Percentiles rank a stretch among this genome's conserved stretches.
Conservation (phyloP, 2,113 vertebrate genomes). For the Chrysemys picta region DNA sequence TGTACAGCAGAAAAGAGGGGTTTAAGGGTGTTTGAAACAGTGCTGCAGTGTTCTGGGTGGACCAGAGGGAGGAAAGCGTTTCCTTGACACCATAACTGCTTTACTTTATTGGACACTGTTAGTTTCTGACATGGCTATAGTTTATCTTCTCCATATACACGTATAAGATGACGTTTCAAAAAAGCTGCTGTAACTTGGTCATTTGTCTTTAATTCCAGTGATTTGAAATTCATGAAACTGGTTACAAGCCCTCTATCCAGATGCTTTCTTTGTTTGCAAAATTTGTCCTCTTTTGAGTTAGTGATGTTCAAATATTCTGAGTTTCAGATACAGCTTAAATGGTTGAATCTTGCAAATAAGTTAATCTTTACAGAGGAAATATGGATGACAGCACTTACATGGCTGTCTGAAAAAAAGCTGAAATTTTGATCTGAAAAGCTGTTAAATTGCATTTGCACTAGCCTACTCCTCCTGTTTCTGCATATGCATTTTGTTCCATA, state of each 20-base stretch:
- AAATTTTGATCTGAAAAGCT: neutral
- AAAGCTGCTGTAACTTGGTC: neutral
- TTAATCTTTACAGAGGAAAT: neutral
- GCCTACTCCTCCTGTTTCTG: neutral
- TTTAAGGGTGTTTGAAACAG: neutral
- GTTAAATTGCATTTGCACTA: neutral
- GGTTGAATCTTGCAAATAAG: neutral
- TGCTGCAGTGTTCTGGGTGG: neutral
- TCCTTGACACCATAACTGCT: neutral
- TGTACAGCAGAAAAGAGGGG: neutral
- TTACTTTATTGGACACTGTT: neutral
- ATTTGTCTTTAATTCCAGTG: neutral
- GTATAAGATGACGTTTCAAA: rapidly evolving
- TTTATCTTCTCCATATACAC: neutral
- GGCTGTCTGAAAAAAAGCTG: neutral
- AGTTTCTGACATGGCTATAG: rapidly evolving
- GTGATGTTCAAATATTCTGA: neutral
- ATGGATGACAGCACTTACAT: rapidly evolving
- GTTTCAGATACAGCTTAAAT: neutral
- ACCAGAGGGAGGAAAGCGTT: neutral
- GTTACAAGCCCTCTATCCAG: neutral
- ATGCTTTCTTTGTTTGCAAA: neutral
- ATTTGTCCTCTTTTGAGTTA: neutral
- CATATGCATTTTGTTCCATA: neutral
- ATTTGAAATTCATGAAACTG: neutral